Evolutionary conservation across 2,888 invertebrate genomes (phyloP).

Genomic region (Amblyjoppa proteus): DNA sequence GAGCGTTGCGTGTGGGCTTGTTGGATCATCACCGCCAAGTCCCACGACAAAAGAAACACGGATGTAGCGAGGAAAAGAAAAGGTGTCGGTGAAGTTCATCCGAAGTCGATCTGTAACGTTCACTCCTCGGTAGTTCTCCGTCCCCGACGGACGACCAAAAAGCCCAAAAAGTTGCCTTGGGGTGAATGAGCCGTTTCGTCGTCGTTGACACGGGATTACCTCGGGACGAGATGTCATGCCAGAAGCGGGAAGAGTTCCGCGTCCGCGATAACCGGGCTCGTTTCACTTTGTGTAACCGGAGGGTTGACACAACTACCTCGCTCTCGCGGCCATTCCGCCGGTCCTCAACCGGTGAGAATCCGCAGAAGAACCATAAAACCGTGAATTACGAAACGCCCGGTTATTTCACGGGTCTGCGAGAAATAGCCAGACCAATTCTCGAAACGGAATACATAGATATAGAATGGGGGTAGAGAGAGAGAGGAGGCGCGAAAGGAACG

Average conservation of each 20-base stretch:
- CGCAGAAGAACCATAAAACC: neutral
- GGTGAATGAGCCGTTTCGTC: neutral
- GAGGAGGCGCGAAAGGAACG: conserved; percentile 14
- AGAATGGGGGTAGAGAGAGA: neutral
- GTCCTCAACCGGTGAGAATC: neutral
- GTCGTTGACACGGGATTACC: neutral
- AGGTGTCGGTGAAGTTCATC: neutral
- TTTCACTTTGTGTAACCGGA: conserved; percentile 37
- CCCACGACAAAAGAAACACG: neutral
- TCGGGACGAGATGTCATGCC: neutral
- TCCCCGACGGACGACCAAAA: neutral
- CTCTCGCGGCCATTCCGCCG: neutral
- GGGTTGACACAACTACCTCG: neutral
- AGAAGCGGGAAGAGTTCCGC: neutral
- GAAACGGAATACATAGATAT: neutral
- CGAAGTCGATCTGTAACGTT: conserved; percentile 5
- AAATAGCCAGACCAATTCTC: conserved; percentile 25
- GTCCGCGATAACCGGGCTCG: conserved; percentile 6
- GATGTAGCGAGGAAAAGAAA: neutral
- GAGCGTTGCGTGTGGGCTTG: neutral
- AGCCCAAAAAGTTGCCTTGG: neutral
- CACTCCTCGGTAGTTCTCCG: neutral
- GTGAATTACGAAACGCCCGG: conserved; percentile 7
- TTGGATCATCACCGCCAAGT: neutral
- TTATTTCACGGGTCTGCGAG: conserved; percentile 24